phyloP scores from a whole-genome alignment of 1,140 invertebrate genomes.

The Phortica variegata region DNA sequence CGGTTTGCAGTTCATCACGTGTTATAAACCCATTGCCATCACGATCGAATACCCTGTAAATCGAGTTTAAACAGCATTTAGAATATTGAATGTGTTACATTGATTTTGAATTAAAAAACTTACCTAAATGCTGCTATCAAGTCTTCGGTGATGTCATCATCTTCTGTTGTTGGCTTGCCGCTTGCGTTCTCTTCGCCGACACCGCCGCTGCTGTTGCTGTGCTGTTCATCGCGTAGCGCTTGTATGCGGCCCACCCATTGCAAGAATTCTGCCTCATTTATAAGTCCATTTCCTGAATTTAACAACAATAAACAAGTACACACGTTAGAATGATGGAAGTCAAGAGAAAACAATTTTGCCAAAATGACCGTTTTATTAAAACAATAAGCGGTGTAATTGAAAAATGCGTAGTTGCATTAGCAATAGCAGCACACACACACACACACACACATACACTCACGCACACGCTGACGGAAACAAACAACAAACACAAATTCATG shows the following conservation, averaged over 20 bases:
- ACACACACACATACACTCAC: no score
- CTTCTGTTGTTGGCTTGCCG: slow-evolving; percentile 56
- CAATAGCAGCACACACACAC: no score
- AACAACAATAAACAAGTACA: no score
- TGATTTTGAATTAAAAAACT: no score
- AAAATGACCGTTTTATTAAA: no score
- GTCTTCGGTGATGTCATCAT: slow-evolving; percentile 68
- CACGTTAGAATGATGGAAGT: no score
- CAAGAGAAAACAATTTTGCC: no score
- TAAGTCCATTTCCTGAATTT: slow-evolving; percentile 64
- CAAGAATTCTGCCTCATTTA: slow-evolving; percentile 72
- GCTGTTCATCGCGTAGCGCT: slow-evolving; percentile 62
- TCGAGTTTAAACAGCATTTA: not conserved
- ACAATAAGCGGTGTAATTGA: no score
- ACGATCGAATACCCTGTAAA: slow-evolving; percentile 70
- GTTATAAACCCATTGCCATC: slow-evolving; percentile 77
- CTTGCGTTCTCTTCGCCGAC: slow-evolving; percentile 58
- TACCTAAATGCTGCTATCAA: slow-evolving; percentile 73
- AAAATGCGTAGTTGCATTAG: no score
- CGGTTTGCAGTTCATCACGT: slow-evolving; percentile 70
- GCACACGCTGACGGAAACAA: no score
- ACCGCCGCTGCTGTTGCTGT: slow-evolving; percentile 35
- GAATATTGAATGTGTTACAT: not conserved
- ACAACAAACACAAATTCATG: no score
- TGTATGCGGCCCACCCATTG: slow-evolving; percentile 72